Evolutionary conservation across 2,113 vertebrate genomes (phyloP).

Genomic region (Copsychus sechellarum): DNA sequence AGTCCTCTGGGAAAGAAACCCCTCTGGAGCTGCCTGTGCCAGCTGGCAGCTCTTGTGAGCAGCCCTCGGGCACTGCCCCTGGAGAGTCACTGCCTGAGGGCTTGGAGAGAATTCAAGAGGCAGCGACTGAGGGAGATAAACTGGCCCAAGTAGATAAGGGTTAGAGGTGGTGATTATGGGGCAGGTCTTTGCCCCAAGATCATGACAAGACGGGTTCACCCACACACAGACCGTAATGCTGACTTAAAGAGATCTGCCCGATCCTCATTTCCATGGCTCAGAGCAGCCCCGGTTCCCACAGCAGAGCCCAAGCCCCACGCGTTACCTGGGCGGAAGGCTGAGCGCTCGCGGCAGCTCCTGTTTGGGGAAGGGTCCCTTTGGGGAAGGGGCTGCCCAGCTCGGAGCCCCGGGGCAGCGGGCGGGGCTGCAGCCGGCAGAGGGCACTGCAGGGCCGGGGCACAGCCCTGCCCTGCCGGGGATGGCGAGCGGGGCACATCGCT

Average conservation of each 20-base stretch:
- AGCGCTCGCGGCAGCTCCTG: accelerated
- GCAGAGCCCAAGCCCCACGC: accelerated
- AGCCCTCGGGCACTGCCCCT: conserved; percentile 31
- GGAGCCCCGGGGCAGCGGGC: not conserved
- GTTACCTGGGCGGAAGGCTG: not conserved
- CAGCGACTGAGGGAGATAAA: conserved; percentile 15
- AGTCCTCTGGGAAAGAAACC: not conserved
- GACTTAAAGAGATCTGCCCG: conserved; percentile 47
- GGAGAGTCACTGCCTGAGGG: conserved; percentile 15
- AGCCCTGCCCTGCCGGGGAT: not conserved
- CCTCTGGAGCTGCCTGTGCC: not conserved
- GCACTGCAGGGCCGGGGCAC: not conserved
- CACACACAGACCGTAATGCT: conserved; percentile 35
- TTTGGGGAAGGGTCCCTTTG: too few species aligned
- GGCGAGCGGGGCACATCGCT: not conserved
- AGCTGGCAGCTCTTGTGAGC: conserved; percentile 16
- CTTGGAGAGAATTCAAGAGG: conserved; percentile 38
- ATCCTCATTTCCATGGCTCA: conserved; percentile 32
- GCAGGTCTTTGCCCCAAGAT: conserved; percentile 49
- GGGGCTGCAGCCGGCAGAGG: conserved; percentile 10
- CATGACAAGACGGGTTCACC: conserved; percentile 60
- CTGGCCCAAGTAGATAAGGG: conserved; percentile 41
- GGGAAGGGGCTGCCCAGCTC: accelerated
- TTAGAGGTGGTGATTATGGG: conserved; percentile 49
- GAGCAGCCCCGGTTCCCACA: not conserved